Percentiles rank a stretch among this genome's conserved stretches.
Evolutionary conservation across 1,140 invertebrate species (phyloP).

Genomic region (Tyrophagus putrescentiae): DNA sequence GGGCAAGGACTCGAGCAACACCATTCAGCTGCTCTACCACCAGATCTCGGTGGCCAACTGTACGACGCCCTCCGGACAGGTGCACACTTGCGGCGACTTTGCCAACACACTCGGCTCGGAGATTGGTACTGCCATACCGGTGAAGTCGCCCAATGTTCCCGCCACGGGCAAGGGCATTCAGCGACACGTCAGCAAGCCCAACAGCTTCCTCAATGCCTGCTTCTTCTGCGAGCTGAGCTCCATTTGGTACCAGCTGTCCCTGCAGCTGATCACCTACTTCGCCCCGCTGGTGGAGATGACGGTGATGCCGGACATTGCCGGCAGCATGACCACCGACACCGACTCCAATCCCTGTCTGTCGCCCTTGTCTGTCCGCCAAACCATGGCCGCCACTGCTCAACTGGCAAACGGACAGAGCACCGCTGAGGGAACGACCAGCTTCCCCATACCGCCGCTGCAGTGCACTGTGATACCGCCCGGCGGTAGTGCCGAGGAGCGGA

Average conservation of each 20-base stretch:
- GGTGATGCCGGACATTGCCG: conserved; percentile 28
- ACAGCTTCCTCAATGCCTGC: conserved; percentile 39
- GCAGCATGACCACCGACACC: conserved; percentile 12
- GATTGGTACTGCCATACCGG: background rate
- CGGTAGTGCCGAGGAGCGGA: background rate
- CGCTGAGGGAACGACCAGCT: background rate
- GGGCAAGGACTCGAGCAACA: conserved; percentile 45
- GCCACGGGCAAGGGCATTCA: background rate
- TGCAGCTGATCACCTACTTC: conserved; percentile 38
- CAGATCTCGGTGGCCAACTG: conserved; percentile 60
- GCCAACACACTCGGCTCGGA: background rate
- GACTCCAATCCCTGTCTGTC: background rate
- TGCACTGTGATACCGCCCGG: no score
- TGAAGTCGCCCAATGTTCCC: background rate
- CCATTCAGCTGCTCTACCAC: conserved; percentile 44
- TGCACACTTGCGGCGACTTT: conserved; percentile 49
- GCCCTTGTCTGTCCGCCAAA: no score
- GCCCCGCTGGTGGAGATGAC: conserved; percentile 36
- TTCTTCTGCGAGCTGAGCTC: conserved; percentile 76
- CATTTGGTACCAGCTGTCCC: conserved; percentile 65
- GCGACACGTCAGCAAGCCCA: conserved; percentile 11
- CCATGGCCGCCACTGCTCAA: no score
- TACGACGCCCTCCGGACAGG: conserved; percentile 57
- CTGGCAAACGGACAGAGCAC: background rate
- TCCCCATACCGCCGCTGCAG: background rate